Evolutionary conservation across 2,888 invertebrate species (phyloP).

Genomic region (Amphipyra berbera): DNA sequence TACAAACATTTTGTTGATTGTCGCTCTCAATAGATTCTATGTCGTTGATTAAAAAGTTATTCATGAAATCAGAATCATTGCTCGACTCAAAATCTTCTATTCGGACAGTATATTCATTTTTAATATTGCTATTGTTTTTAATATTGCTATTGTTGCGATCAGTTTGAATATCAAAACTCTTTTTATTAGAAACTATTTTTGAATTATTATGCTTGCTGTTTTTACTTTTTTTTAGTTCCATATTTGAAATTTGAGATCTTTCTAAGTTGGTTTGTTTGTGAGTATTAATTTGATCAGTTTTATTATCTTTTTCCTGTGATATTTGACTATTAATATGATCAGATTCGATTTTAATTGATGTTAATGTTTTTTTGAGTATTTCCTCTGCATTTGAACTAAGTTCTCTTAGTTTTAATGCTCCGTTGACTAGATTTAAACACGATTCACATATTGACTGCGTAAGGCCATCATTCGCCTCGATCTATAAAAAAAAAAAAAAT

Average conservation of each 20-base stretch:
- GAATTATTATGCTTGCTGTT: background rate
- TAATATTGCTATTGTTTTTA: too few species aligned
- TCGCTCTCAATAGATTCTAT: constrained; percentile 14
- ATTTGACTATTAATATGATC: background rate
- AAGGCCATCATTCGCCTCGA: constrained; percentile 51
- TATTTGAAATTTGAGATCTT: background rate
- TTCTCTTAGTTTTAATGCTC: constrained; percentile 47
- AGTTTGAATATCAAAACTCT: background rate
- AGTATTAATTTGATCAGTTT: constrained; percentile 2
- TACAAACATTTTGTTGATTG: constrained; percentile 19
- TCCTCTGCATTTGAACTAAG: constrained; percentile 45
- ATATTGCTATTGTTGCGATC: background rate
- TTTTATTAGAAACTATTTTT: background rate
- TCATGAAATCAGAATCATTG: constrained; percentile 46
- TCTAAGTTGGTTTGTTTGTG: constrained; percentile 11
- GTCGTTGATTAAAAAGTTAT: constrained; percentile 30
- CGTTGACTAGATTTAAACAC: constrained; percentile 42
- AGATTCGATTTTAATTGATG: constrained; percentile 22
- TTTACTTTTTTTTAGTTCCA: background rate
- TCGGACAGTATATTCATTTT: constrained; percentile 11
- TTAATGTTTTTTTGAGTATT: constrained; percentile 21
- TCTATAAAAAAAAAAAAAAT: constrained; percentile 44
- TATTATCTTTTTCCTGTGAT: background rate
- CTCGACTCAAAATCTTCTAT: constrained; percentile 58
- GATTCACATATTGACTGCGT: constrained; percentile 52